phyloP scores from a whole-genome alignment of 2,113 vertebrate species.

The Clinocottus analis region DNA sequence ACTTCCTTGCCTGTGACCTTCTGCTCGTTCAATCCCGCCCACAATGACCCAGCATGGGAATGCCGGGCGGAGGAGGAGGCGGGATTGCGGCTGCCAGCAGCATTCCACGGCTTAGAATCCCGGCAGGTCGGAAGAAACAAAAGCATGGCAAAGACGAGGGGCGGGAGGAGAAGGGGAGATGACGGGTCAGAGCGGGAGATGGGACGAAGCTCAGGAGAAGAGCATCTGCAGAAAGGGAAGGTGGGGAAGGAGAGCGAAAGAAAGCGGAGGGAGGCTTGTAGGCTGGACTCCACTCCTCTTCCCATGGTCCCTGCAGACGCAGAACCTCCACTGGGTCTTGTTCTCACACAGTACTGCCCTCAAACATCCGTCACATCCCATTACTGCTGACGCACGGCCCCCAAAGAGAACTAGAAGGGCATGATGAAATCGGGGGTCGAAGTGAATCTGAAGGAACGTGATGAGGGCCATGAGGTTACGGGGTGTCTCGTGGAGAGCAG shows the following conservation, averaged over 20 bases:
- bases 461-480: slow-evolving; percentile 65
- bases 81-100: slow-evolving; percentile 60
- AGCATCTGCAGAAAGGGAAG: slow-evolving; percentile 31
- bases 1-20: slow-evolving; percentile 81
- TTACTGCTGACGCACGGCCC: slow-evolving; percentile 76
- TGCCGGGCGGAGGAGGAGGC: slow-evolving; percentile 53
- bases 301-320: slow-evolving; percentile 72
- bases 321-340: slow-evolving; percentile 54
- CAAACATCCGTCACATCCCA: slow-evolving; percentile 81
- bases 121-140: slow-evolving; percentile 65
- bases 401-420: slow-evolving; percentile 69
- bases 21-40: slow-evolving; percentile 72
- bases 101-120: slow-evolving; percentile 75
- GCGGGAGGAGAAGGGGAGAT: slow-evolving; percentile 34
- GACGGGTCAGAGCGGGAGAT: slow-evolving; percentile 22
- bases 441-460: slow-evolving; percentile 66
- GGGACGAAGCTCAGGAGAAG: not conserved
- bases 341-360: slow-evolving; percentile 69
- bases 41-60: slow-evolving; percentile 79
- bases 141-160: slow-evolving; percentile 53
- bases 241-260: slow-evolving; percentile 4
- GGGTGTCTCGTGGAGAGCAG: slow-evolving; percentile 61
- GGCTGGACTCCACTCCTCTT: slow-evolving; percentile 60
- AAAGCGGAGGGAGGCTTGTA: slow-evolving; percentile 36
- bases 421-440: slow-evolving; percentile 79